These are phyloP conservation scores for Ailurus styani DNA, from an alignment of 2,113 vertebrate genomes.

Conservation along the genomic window DNA sequence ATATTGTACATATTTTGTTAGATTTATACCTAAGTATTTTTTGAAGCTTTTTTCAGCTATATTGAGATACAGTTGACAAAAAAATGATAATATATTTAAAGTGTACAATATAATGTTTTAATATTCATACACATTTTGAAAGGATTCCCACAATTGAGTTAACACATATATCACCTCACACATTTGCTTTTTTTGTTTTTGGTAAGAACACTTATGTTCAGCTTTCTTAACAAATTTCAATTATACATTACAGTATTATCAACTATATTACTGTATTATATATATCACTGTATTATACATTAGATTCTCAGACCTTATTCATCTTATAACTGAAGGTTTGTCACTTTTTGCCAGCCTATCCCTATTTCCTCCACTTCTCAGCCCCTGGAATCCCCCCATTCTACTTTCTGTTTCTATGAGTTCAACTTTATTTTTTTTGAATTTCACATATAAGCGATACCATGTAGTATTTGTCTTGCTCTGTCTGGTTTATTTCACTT, in stretches of 20 bases:
- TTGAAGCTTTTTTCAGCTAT: background rate
- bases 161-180: background rate
- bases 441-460: background rate
- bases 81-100: background rate
- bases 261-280: background rate
- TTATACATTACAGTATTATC: background rate
- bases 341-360: background rate
- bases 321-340: background rate
- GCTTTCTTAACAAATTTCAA: background rate
- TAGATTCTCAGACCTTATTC: background rate
- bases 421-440: background rate
- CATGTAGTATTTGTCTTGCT: background rate
- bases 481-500: background rate
- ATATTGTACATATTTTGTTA: background rate
- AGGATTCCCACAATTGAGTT: background rate
- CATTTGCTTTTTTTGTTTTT: background rate
- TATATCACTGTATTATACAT: background rate
- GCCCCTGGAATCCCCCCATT: background rate
- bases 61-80: background rate
- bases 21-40: background rate
- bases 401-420: background rate
- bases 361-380: background rate
- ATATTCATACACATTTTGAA: background rate
- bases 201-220: background rate
- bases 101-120: background rate